These are phyloP conservation scores for Neodontobutis hainanensis DNA, from an alignment of 2,113 vertebrate species.

Conservation along the genomic window DNA sequence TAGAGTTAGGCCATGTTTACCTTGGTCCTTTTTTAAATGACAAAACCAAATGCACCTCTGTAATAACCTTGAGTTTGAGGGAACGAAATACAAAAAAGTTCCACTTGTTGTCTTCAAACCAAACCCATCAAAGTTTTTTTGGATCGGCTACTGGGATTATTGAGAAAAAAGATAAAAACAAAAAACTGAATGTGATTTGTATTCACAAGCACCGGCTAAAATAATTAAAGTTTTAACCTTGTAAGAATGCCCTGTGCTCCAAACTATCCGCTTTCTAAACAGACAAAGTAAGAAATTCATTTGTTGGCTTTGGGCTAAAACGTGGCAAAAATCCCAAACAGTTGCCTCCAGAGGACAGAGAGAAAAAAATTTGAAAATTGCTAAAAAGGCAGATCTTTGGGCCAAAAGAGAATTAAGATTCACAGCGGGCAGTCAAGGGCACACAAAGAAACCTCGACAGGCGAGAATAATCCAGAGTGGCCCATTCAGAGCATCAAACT, in stretches of 20 bases:
- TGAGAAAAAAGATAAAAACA: conserved; percentile 1
- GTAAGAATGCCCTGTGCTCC: conserved; percentile 15
- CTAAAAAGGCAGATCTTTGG: conserved; percentile 55
- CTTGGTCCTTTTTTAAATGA: too few species aligned
- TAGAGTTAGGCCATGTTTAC: too few species aligned
- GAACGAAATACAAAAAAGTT: background rate
- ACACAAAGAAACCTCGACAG: conserved; percentile 30
- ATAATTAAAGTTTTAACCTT: conserved; percentile 40
- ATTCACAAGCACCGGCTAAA: conserved; percentile 1
- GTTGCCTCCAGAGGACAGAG: conserved; percentile 35
- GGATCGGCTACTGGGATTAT: background rate
- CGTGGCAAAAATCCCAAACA: conserved; percentile 41
- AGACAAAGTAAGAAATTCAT: conserved; percentile 29
- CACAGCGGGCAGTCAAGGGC: conserved; percentile 66
- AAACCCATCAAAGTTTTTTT: background rate
- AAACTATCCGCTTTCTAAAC: conserved; percentile 25
- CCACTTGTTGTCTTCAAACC: background rate
- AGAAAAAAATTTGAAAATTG: conserved; percentile 52
- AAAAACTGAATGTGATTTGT: conserved; percentile 10
- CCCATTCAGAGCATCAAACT: conserved; percentile 43
- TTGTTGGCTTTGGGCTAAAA: conserved; percentile 42
- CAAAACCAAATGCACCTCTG: background rate
- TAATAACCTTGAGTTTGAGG: background rate
- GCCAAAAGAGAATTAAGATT: conserved; percentile 66
- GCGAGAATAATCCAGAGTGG: conserved; percentile 44